Percentiles rank a stretch among this genome's conserved stretches.
These are phyloP conservation scores for Eutolmus rufibarbis DNA, from an alignment of 2,888 invertebrate species.

Conservation along the genomic window DNA sequence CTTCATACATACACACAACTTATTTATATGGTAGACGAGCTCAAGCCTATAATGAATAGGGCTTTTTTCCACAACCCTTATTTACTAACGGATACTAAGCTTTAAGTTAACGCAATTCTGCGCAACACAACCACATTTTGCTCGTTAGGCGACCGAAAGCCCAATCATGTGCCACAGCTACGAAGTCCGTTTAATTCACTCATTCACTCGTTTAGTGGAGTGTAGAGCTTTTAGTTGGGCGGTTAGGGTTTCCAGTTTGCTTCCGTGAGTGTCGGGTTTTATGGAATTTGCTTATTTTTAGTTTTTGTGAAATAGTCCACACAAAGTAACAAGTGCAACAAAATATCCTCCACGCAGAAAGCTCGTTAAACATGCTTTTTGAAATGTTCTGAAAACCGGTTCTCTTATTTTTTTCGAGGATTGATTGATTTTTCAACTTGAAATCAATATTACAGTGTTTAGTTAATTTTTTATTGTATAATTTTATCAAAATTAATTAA, in stretches of 20 bases:
- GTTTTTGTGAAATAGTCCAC: neutral
- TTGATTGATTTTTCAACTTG: neutral
- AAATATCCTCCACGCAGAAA: neutral
- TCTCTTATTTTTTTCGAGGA: neutral
- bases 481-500: neutral
- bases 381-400: neutral
- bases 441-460: neutral
- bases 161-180: neutral
- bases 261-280: neutral
- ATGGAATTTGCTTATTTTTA: neutral
- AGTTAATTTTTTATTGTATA: neutral
- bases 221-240: neutral
- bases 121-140: neutral
- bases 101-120: neutral
- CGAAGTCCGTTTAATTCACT: neutral
- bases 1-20: neutral
- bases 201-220: slow-evolving; percentile 1
- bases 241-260: slow-evolving; percentile 3
- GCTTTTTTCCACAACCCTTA: neutral
- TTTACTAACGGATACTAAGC: neutral
- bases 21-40: neutral
- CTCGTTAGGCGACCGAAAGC: neutral
- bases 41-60: neutral
- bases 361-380: neutral
- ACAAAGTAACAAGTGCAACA: neutral